These are phyloP conservation scores for Echiichthys vipera DNA, from an alignment of 2,797 vertebrate genomes.

Conservation along the genomic window DNA sequence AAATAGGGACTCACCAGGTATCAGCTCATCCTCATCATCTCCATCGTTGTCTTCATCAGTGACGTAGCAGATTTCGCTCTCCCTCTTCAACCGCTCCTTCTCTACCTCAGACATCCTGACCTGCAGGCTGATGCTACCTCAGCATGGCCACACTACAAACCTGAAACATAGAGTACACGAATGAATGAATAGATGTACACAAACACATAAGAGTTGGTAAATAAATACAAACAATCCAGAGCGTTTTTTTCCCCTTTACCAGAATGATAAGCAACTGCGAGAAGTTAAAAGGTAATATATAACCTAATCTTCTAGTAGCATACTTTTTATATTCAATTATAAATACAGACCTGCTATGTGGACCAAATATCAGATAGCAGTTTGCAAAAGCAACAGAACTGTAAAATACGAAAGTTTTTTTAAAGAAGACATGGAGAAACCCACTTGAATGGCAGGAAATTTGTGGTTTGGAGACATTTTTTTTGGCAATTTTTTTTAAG, in stretches of 20 bases:
- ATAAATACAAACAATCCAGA: too few relatives aligned
- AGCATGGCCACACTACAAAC: constrained; percentile 54
- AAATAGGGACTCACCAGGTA: constrained; percentile 53
- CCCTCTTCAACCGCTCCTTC: constrained; percentile 35
- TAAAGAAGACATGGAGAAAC: too few relatives aligned
- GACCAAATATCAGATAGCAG: neutral
- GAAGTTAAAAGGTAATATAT: neutral
- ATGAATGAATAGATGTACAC: neutral
- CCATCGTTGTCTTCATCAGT: constrained; percentile 50
- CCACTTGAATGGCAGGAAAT: too few relatives aligned
- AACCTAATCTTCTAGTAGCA: neutral
- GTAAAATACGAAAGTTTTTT: neutral
- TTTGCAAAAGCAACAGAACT: neutral
- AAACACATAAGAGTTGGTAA: too few relatives aligned
- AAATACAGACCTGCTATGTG: too few relatives aligned
- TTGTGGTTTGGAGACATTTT: neutral
- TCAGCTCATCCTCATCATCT: constrained; percentile 59
- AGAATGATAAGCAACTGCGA: too few relatives aligned
- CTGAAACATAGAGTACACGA: constrained; percentile 23
- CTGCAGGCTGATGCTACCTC: constrained; percentile 58
- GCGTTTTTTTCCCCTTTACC: too few relatives aligned
- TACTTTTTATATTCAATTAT: too few relatives aligned
- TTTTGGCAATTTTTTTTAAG: too few relatives aligned
- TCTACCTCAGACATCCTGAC: constrained; percentile 69
- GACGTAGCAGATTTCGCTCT: constrained; percentile 25